phyloP scores from a whole-genome alignment of 2,888 invertebrate species.

The Leptinotarsa haldemani region DNA sequence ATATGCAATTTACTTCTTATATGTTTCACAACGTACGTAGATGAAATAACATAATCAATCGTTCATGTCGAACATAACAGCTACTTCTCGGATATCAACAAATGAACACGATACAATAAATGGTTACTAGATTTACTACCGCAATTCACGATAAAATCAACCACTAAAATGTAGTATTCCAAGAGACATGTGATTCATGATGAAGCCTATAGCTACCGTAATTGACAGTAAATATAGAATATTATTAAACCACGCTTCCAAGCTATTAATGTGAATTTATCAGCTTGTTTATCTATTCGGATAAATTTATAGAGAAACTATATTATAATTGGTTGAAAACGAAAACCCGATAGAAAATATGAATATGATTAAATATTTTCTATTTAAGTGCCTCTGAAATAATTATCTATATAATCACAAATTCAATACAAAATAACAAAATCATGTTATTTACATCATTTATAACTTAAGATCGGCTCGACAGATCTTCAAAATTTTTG shows the following conservation, averaged over 20 bases:
- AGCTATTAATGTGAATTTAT: slow-evolving; percentile 4
- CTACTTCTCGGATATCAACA: slow-evolving; percentile 7
- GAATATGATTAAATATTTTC: neutral
- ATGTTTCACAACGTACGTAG: too few relatives aligned
- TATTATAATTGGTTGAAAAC: slow-evolving; percentile 7
- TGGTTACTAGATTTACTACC: slow-evolving; percentile 9
- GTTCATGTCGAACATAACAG: neutral
- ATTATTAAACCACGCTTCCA: slow-evolving; percentile 16
- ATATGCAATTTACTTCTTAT: too few relatives aligned
- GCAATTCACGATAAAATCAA: slow-evolving; percentile 7
- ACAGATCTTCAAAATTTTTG: too few relatives aligned
- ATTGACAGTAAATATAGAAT: slow-evolving; percentile 19
- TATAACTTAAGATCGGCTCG: too few relatives aligned
- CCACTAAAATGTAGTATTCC: slow-evolving; percentile 12
- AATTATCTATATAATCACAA: neutral
- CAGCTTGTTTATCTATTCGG: slow-evolving; percentile 8
- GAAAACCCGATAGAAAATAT: neutral
- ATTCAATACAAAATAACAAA: too few relatives aligned
- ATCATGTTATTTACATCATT: too few relatives aligned
- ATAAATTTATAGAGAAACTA: slow-evolving; percentile 9
- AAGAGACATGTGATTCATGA: slow-evolving; percentile 14
- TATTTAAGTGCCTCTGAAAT: neutral
- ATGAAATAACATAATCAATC: neutral
- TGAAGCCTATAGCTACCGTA: slow-evolving; percentile 4
- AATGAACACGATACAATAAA: slow-evolving; percentile 1